Percentiles rank a stretch among this genome's conserved stretches.
These are phyloP conservation scores for Diglossa cyanea DNA, from an alignment of 2,797 vertebrate species.

Conservation along the genomic window DNA sequence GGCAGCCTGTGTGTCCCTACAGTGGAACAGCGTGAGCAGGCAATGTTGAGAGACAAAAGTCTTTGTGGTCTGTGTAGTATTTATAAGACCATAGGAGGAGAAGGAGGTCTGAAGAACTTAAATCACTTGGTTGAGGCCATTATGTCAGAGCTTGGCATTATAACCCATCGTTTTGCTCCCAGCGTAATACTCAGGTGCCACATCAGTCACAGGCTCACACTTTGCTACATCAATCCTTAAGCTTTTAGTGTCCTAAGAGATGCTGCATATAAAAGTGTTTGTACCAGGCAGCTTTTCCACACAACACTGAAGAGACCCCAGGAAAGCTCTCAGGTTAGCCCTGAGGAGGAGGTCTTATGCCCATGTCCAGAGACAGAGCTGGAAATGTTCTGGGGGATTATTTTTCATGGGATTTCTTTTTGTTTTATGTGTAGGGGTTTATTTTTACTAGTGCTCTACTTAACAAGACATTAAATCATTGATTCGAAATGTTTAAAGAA, in stretches of 20 bases:
- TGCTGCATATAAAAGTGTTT: neutral
- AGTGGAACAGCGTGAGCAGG: neutral
- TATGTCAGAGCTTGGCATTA: neutral
- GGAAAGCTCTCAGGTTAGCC: neutral
- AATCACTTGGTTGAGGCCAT: neutral
- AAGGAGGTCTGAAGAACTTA: neutral
- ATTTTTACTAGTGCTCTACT: slow-evolving; percentile 17
- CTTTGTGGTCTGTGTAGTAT: neutral
- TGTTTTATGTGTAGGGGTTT: neutral
- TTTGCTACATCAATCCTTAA: neutral
- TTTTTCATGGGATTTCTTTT: neutral
- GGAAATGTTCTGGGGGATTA: neutral
- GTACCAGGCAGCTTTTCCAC: neutral
- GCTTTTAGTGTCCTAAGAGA: neutral
- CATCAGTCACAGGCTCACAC: neutral
- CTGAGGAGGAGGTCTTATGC: neutral
- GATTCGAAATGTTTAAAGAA: slow-evolving; percentile 36
- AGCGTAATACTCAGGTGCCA: neutral
- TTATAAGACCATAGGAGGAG: neutral
- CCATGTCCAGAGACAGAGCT: neutral
- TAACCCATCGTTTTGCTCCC: neutral
- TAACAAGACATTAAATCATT: slow-evolving; percentile 22
- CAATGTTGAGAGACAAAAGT: neutral
- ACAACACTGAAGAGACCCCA: neutral
- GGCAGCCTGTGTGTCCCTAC: neutral